Evolutionary conservation across 2,113 vertebrate species (phyloP), one percentile per base, ranked within the genome.

Genomic region (Tetrax tetrax): DNA sequence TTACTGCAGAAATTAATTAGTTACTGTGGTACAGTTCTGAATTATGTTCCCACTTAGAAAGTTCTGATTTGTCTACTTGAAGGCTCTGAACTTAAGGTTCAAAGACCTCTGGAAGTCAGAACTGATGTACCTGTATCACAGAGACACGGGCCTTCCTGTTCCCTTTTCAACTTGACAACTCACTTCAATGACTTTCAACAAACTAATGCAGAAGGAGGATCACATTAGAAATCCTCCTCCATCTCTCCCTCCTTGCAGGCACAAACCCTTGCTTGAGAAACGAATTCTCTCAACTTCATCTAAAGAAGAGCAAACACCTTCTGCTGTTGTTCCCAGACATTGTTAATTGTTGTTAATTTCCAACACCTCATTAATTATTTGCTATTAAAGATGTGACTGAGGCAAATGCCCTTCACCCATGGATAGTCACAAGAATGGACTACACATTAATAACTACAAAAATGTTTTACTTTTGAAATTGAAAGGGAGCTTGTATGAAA

Each of bases 281-380:
- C 45, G 78, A 91, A 95, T 78, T 59, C 38, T 74, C 33, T 31
- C 61, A 61, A 31, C 90, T 96, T 96, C 53, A 59, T 96, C 35
- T 91, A 53, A 60, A 91, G 68, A 47, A 90, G 72, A 96, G 95
- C 94, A 95, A 94, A 91, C 93, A 98, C 96, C 95, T 98, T 96
- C 94, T 97, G 95, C 93, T 91, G 75, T 92, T 97, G 47, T 97
- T 98, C 93, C 59, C 83, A 83, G 54, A 69, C 92, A 94, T 89
- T 98, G 97, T 97, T 98, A 98, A 98, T 98, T 98, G 97, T 97
- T 98, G 97, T 98, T 97, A 97, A 98, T 98, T 98, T 98, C 97
- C 78, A 97, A 90, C 97, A 98, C 93, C 79, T 97, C 97, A 97
- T 98, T 98, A 98, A 97, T 98, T 98, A 97, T 96, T 98, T 96